Percentiles rank a stretch among this genome's conserved stretches.
Conservation (phyloP, 1,140 invertebrate genomes). For the Lucilia sericata region DNA sequence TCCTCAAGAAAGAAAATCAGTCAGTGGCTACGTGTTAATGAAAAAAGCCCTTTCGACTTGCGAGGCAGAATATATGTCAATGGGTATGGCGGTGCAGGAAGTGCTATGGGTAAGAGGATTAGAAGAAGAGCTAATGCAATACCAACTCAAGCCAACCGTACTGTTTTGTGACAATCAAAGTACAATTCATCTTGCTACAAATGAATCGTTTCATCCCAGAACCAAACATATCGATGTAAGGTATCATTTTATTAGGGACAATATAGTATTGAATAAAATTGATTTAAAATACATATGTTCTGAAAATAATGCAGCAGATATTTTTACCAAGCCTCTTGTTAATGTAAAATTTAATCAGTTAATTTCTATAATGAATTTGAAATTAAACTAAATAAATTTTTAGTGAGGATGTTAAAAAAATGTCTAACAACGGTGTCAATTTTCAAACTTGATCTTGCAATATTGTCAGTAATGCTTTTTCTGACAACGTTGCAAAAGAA, state of each 20-base stretch:
- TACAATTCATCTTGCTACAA: background rate
- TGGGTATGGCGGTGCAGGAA: background rate
- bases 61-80: background rate
- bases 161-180: conserved; percentile 30
- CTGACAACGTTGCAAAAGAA: no score
- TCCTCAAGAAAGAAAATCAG: background rate
- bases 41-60: background rate
- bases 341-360: background rate
- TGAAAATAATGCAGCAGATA: background rate
- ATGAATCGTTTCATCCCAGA: conserved; percentile 37
- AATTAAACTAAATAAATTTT: background rate
- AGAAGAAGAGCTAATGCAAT: background rate
- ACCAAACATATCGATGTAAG: conserved; percentile 66
- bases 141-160: background rate
- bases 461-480: no score
- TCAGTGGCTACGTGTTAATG: background rate
- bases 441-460: no score
- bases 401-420: background rate
- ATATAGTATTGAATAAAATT: background rate
- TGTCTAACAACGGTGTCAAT: no score
- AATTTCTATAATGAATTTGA: background rate
- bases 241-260: conserved; percentile 54
- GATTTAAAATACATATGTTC: background rate
- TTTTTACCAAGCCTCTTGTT: background rate
- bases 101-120: background rate